Conservation (phyloP, 2,888 invertebrate species). For the Zonitis immaculata region DNA sequence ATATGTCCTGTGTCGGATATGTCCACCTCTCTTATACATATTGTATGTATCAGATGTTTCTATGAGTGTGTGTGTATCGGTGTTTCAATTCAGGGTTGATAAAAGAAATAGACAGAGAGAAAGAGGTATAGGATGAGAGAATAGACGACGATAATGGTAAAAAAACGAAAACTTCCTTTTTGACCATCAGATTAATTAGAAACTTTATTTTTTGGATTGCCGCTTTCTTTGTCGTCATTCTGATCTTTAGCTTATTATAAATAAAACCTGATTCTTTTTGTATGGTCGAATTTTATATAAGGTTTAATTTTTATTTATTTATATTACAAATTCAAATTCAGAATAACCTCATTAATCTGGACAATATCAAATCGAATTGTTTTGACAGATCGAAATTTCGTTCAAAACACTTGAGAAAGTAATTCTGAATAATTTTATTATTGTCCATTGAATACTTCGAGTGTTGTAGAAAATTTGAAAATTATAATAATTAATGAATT, state of each 20-base stretch:
- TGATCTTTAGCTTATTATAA: slow-evolving; percentile 9
- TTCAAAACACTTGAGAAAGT: too few species aligned
- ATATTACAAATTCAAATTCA: too few species aligned
- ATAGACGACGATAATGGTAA: too few species aligned
- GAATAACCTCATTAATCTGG: too few species aligned
- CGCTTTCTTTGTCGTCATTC: slow-evolving; percentile 31
- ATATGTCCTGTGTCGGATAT: slow-evolving; percentile 40
- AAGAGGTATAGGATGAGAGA: slow-evolving; percentile 21
- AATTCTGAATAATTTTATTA: too few species aligned
- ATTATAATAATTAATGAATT: too few species aligned
- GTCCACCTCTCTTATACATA: slow-evolving; percentile 24
- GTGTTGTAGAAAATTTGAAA: too few species aligned
- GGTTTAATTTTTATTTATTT: too few species aligned
- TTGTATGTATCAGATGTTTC: too few species aligned
- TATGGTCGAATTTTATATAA: background rate
- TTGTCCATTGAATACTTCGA: too few species aligned
- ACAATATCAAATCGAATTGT: too few species aligned
- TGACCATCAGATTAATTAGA: slow-evolving; percentile 37
- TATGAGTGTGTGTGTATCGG: background rate
- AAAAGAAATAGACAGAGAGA: background rate
- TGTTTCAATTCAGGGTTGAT: slow-evolving; percentile 1
- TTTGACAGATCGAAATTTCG: too few species aligned
- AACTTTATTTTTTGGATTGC: slow-evolving; percentile 33
- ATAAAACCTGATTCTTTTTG: slow-evolving; percentile 17
- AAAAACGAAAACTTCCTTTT: slow-evolving; percentile 5